Evolutionary conservation across 2,113 vertebrate species (phyloP).

Genomic region (western clawed frog (Xenopus tropicalis)): UCB_Xtro_10.0 CM004450.2:59247001-59247500

Average conservation of each 20-base stretch:
- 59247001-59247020: constrained; percentile 35
- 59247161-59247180: constrained; percentile 44
- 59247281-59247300: too few relatives aligned
- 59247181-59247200: constrained; percentile 41
- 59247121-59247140: constrained; percentile 41
- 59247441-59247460: too few relatives aligned
- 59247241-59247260: not conserved
- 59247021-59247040: constrained; percentile 29
- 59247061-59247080: constrained; percentile 42
- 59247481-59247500: too few relatives aligned
- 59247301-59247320: too few relatives aligned
- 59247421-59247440: too few relatives aligned
- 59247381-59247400: too few relatives aligned
- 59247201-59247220: constrained; percentile 41
- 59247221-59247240: constrained; percentile 31
- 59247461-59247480: too few relatives aligned
- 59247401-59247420: too few relatives aligned
- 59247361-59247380: too few relatives aligned
- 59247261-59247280: too few relatives aligned
- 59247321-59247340: too few relatives aligned
- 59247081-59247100: constrained; percentile 41
- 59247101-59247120: constrained; percentile 40
- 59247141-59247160: constrained; percentile 35
- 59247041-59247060: constrained; percentile 37
- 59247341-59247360: too few relatives aligned